Base-by-base conservation (phyloP, 2,797 vertebrate species). In the Acanthurus lineatus region DNA sequence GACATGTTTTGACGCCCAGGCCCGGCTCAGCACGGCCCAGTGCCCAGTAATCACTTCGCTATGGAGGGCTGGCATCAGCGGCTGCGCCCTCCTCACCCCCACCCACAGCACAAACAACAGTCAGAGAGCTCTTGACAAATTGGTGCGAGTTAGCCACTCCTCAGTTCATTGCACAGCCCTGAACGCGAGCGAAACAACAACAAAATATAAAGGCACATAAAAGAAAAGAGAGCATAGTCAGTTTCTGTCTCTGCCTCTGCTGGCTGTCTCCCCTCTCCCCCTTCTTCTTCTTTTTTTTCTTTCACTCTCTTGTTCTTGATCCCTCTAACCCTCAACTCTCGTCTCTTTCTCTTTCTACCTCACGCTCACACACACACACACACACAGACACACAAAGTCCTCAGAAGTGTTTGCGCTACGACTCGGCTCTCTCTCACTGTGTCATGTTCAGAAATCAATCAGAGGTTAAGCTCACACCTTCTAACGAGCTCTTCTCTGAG, bases 401-500 rank as follows among this genome's bases (percentile, higher is more conserved):
- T 86, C 86, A 76, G 81, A 87, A 69, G 68, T 85, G 88, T 88
- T 90, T 90, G 86, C 25, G 57, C 83, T 83, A 35, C 73, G 68
- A 60, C 76, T 65, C 19, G 9, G 68, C 83, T 84, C 75, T 65
- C 75, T 65, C 81, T 89, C 84, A 38, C 83, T 69, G 84, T 70
- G 83, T 91, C 88, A 73, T 76, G 83, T 81, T 90, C 89, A 74
- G 86, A 90, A 93, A 93, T 93, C 93, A 93, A 93, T 94, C 92
- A 86, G 86, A 87, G 89, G 92, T 91, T 93, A 91, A 92, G 89
- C 90, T 92, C 90, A 85, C 88, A 89, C 86, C 91, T 90, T 89
- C 88, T 93, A 93, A 93, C 89, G 73, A 93, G 93, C 90, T 89
- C 88, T 73, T 89, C 86, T 87, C 78, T 2, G 86, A 90, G 89